Evolutionary conservation across 2,888 invertebrate species (phyloP).

Genomic region (Ophraella communa): DNA sequence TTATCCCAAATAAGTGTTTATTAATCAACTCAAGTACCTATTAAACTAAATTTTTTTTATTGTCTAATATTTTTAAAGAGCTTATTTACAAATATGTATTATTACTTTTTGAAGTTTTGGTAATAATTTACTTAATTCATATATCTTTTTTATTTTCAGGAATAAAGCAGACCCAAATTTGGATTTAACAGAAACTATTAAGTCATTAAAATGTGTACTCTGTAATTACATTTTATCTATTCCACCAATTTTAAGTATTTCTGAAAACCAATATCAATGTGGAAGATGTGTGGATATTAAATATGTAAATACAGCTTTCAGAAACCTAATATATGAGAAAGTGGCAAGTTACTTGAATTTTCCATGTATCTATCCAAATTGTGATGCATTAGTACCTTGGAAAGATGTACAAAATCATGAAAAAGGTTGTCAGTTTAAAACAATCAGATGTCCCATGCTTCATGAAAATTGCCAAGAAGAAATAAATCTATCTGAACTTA

Average conservation of each 20-base stretch:
- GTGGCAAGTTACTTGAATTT: neutral
- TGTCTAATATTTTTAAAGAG: too few species aligned
- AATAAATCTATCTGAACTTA: neutral
- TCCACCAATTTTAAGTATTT: neutral
- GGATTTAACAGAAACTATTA: neutral
- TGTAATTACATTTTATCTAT: neutral
- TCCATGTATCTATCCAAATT: neutral
- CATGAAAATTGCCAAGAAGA: neutral
- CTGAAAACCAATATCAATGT: neutral
- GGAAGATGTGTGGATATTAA: slow-evolving; percentile 4
- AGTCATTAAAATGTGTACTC: slow-evolving; percentile 1
- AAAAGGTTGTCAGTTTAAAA: neutral
- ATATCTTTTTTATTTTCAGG: neutral
- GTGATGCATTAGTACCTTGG: neutral
- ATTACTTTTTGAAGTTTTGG: too few species aligned
- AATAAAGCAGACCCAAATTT: neutral
- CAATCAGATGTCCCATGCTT: neutral
- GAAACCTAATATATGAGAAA: neutral
- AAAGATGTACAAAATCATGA: neutral
- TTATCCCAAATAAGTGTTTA: too few species aligned
- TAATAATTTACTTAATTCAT: too few species aligned
- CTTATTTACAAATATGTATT: too few species aligned
- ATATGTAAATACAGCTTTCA: neutral
- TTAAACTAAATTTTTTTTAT: too few species aligned
- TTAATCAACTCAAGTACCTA: too few species aligned